Percentiles rank a stretch among this genome's conserved stretches.
These are phyloP conservation scores for Arrhopalites spinosus DNA, from an alignment of 2,888 invertebrate species.

Conservation along the genomic window DNA sequence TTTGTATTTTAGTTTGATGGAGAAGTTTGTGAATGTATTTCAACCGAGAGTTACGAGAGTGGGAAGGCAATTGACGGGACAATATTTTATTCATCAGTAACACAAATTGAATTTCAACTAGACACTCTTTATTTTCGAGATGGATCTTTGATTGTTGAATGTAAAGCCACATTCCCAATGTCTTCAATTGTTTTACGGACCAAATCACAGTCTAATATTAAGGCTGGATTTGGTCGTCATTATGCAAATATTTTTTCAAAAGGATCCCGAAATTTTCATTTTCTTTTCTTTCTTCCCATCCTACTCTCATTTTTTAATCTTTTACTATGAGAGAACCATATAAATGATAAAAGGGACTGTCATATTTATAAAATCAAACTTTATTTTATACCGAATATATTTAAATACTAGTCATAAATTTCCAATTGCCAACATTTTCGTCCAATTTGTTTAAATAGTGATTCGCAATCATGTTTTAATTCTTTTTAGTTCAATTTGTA, in stretches of 20 bases:
- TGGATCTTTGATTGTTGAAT: constrained; percentile 47
- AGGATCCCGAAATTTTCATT: background rate
- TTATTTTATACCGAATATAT: too few relatives aligned
- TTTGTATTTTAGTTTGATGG: constrained; percentile 40
- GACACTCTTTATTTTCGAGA: constrained; percentile 51
- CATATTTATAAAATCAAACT: too few relatives aligned
- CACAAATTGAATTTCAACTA: constrained; percentile 48
- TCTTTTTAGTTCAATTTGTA: too few relatives aligned
- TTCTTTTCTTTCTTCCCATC: background rate
- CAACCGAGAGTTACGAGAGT: constrained; percentile 41
- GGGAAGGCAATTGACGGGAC: constrained; percentile 53
- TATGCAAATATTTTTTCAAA: constrained; percentile 36
- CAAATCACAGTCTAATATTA: constrained; percentile 47
- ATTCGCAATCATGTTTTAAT: too few relatives aligned
- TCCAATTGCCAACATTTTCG: too few relatives aligned
- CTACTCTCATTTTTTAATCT: background rate
- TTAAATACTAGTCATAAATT: too few relatives aligned
- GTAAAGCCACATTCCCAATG: constrained; percentile 47
- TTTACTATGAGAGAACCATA: too few relatives aligned
- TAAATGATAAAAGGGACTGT: too few relatives aligned
- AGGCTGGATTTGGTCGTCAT: constrained; percentile 49
- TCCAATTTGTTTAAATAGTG: too few relatives aligned
- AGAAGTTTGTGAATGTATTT: constrained; percentile 47
- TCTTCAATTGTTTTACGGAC: constrained; percentile 45
- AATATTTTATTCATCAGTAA: constrained; percentile 44